Base-by-base conservation (phyloP, 2,888 invertebrate species). In the Stegana nigrithorax region DNA sequence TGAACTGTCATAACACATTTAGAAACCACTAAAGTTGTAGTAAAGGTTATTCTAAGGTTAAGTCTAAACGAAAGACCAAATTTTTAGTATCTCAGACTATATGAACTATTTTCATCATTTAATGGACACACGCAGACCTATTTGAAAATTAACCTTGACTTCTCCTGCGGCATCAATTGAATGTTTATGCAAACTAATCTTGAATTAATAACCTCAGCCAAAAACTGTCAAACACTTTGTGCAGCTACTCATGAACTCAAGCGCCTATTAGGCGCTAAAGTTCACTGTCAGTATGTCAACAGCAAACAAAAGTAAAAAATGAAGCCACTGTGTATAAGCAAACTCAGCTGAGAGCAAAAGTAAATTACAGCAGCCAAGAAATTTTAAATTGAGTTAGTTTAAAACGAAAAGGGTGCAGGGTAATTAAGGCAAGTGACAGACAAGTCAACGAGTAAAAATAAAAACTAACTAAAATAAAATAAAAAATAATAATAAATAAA, bases 231-330 rank as follows among this genome's bases (percentile, higher is more conserved):
- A 50, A 50, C 25, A 50, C 25, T 50, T 17, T 2, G 14, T n/a
- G 17, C 14, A n/a, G 39, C 14, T 14, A 39, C 39, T 39, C n/a
- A n/a, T 25, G 47, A 50, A 50, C 1, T n/a, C n/a, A 8, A 12
- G 10, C 7, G 58, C 56, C 65, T 65, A 59, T 63, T 57, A 50
- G 23, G 23, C 17, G 42, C 25, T 58, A 36, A 61, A 66, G 76
- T 75, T 75, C 75, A 75, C 71, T 75, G 75, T 68, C 76, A 76
- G 45, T 62, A 59, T 57, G 71, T 66, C 76, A 74, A 60, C 66
- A 63, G 59, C 63, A 26, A 26, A 23, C 2, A 26, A 1, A 56
- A 55, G 60, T 60, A 50, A 58, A 42, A 14, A 57, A 57, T 25
- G 7, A 36, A 26, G 12, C 23, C n/a, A n/a, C n/a, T n/a, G n/a